Evolutionary conservation across 2,888 invertebrate genomes (phyloP).

Genomic region (Lepidocyrtoides sp.): DNA sequence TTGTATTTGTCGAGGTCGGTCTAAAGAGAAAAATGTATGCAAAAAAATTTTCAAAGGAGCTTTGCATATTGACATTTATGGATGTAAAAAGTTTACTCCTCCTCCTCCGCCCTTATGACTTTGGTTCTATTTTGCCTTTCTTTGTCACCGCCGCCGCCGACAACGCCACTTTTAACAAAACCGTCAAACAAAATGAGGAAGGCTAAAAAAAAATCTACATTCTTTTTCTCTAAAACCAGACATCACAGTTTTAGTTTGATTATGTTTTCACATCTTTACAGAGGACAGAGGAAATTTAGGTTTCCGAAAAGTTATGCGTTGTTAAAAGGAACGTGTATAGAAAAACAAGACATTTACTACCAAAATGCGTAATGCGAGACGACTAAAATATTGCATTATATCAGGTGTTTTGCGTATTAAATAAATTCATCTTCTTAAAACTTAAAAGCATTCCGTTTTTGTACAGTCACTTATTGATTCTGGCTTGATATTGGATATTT

Average conservation of each 20-base stretch:
- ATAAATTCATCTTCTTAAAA: not conserved
- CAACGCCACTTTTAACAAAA: not conserved
- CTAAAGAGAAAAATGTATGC: constrained; percentile 57
- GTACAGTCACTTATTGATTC: not conserved
- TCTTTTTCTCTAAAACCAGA: not conserved
- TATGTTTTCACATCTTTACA: not conserved
- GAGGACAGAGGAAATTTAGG: not conserved
- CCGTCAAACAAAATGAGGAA: not conserved
- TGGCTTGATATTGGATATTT: not conserved
- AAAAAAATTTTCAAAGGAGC: constrained; percentile 47
- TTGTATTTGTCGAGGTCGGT: constrained; percentile 71
- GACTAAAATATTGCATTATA: not conserved
- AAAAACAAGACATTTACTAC: not conserved
- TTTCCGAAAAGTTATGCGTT: not conserved
- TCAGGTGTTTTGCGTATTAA: not conserved
- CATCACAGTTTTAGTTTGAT: not conserved
- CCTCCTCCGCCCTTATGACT: not conserved
- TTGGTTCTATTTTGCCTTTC: not conserved
- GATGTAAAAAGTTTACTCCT: constrained; percentile 71
- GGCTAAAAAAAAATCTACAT: not conserved
- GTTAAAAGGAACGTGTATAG: not conserved
- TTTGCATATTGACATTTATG: constrained; percentile 78
- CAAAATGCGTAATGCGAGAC: not conserved
- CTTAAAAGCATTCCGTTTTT: not conserved
- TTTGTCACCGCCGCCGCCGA: not conserved